Base-by-base conservation (phyloP, 2,888 invertebrate species). In the Andrena praecox region DNA sequence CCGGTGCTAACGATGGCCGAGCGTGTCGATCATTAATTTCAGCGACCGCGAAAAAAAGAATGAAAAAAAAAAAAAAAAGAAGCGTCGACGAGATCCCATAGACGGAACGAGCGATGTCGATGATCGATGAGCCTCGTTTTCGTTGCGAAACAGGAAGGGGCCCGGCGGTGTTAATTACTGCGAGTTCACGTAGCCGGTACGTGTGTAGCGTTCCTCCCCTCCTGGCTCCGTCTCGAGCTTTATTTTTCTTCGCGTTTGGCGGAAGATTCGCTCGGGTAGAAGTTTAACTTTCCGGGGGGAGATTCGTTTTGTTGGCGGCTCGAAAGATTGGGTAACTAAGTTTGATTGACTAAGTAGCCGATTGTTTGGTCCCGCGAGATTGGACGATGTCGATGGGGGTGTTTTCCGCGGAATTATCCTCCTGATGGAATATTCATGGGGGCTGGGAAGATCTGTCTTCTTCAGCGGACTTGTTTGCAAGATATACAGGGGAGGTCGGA, bases 11-110 rank as follows among this genome's bases (percentile, higher is more conserved):
- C 77, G 66, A 67, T 52, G 50, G 8, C 42, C 71, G 48, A 64
- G n/a, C 63, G 24, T 52, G 48, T 80, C 62, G 62, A 80, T 78
- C 71, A 62, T 79, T 62, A 67, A 78, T 80, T 71, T 62, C 52
- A 60, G 24, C 60, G 54, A 3, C 29, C 56, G 64, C 6, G 31
- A 24, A n/a, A 29, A 78, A 68, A 78, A 75, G 4, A 42, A 16
- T 42, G 42, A 42, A 16, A 42, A 42, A 42, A 42, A 16, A 42
- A 42, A 42, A 20, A 20, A 0, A 20, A 20, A 0, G 42, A 42
- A 16, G 42, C 54, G 27, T 4, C 10, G 48, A 20, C 63, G 20
- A n/a, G 56, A 50, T 59, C 35, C 24, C 68, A 71, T 80, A 60
- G 24, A 67, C 27, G 62, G 63, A 80, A 79, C 72, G 54, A 56